phyloP scores from a whole-genome alignment of 2,888 invertebrate genomes.

The Mythimna vitellina region DNA sequence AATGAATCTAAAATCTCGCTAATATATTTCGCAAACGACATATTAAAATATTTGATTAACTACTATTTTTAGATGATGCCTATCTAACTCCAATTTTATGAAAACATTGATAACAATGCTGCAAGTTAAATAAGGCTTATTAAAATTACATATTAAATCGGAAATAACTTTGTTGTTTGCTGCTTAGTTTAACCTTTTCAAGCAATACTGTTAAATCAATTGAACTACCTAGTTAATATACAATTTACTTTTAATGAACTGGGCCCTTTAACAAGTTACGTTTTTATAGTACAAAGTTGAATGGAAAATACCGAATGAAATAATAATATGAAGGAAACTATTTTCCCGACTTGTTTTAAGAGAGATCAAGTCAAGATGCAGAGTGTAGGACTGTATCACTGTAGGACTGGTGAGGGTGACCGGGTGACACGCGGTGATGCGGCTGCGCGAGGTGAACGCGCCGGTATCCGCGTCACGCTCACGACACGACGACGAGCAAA shows the following conservation, averaged over 20 bases:
- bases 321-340: not conserved
- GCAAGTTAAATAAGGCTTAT: slow-evolving; percentile 4
- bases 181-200: slow-evolving; percentile 9
- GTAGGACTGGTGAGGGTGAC: slow-evolving; percentile 54
- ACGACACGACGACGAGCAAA: slow-evolving; percentile 76
- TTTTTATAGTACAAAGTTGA: not conserved
- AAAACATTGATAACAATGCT: slow-evolving; percentile 12
- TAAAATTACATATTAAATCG: slow-evolving; percentile 1
- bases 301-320: slow-evolving; percentile 20
- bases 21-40: slow-evolving; percentile 17
- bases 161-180: slow-evolving; percentile 10
- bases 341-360: not conserved
- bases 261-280: not conserved
- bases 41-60: not conserved
- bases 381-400: slow-evolving; percentile 50
- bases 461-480: slow-evolving; percentile 68
- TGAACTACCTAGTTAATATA: slow-evolving; percentile 9
- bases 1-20: slow-evolving; percentile 28
- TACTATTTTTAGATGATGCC: slow-evolving; percentile 9
- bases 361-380: slow-evolving; percentile 36
- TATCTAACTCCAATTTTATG: slow-evolving; percentile 9
- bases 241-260: slow-evolving; percentile 25
- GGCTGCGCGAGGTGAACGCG: slow-evolving; percentile 77
- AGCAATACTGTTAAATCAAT: slow-evolving; percentile 15
- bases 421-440: slow-evolving; percentile 47